Base-by-base conservation (phyloP, 2,888 invertebrate genomes). In the Ametastegia equiseti region DNA sequence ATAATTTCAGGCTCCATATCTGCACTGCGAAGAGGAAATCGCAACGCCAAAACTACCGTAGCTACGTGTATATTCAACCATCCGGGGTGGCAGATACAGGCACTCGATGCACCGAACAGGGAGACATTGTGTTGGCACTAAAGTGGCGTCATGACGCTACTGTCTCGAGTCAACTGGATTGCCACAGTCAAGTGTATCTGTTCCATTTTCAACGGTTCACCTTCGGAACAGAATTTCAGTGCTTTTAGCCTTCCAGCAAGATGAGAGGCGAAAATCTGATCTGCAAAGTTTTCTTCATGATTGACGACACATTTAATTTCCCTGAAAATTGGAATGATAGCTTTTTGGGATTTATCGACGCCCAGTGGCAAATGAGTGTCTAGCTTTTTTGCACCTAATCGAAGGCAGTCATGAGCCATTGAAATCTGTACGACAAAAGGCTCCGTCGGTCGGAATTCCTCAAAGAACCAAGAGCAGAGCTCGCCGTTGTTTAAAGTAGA, bases 41-140 rank as follows among this genome's bases (percentile, higher is more conserved):
- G 60, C 60, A 60, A 30, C 13, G 60, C 27, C 30, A 60, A 60
- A 60, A 60, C 60, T 27, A 60, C 60, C 60, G 27, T 60, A 30
- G n/a, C n/a, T n/a, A 30, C 60, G 60, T n/a, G n/a, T n/a, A 60
- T 60, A 60, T 23, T 23, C 60, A 30, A 5, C 60, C 30, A 60
- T 60, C 60, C 60, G 4, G 60, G 30, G 30, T n/a, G n/a, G n/a
- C n/a, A 60, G 60, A 60, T 60, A 60, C 60, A 60, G 30, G 60
- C 60, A 60, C 60, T 60, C 60, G 30, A 60, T 60, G 30, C 30
- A 60, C 60, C 60, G 60, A 60, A 30, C 27, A 60, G 60, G 15
- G 60, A 60, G 60, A 60, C 60, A 60, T 60, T 30, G 60, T n/a
- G n/a, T 30, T 60, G 60, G 60, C 60, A 60, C 60, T 30, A 60